Evolutionary conservation across 2,888 invertebrate species (phyloP).

Genomic region (Rhopalosiphum nymphaeae): DNA sequence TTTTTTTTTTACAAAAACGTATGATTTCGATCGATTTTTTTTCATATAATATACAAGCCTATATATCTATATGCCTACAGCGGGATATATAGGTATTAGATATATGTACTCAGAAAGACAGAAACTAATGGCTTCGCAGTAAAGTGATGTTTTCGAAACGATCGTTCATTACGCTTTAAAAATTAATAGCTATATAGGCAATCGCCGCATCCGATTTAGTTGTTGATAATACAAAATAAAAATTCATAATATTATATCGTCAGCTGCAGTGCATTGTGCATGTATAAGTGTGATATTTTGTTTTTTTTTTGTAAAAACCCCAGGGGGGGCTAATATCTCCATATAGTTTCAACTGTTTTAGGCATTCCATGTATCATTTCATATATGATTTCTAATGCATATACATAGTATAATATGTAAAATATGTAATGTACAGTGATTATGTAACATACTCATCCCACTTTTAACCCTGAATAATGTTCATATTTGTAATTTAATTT

Average conservation of each 20-base stretch:
- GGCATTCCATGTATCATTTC: no score
- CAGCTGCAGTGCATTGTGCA: not conserved
- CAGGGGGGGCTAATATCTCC: no score
- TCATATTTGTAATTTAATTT: no score
- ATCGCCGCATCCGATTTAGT: not conserved
- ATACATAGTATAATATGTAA: no score
- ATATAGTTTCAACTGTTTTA: no score
- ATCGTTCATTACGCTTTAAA: not conserved
- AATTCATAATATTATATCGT: not conserved
- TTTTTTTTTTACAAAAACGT: not conserved
- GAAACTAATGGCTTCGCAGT: not conserved
- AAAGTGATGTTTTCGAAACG: not conserved
- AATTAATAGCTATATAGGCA: not conserved
- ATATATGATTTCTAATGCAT: no score
- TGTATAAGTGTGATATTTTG: not conserved
- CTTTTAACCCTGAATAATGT: no score
- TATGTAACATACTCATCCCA: no score
- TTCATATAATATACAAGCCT: not conserved
- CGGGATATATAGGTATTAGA: not conserved
- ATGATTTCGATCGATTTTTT: not conserved
- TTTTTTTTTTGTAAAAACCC: not conserved
- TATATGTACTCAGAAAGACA: not conserved
- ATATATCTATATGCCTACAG: not conserved
- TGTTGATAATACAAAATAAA: not conserved
- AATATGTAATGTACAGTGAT: no score